Evolutionary conservation across 2,888 invertebrate genomes (phyloP).

Genomic region (Morinoia aosen): DNA sequence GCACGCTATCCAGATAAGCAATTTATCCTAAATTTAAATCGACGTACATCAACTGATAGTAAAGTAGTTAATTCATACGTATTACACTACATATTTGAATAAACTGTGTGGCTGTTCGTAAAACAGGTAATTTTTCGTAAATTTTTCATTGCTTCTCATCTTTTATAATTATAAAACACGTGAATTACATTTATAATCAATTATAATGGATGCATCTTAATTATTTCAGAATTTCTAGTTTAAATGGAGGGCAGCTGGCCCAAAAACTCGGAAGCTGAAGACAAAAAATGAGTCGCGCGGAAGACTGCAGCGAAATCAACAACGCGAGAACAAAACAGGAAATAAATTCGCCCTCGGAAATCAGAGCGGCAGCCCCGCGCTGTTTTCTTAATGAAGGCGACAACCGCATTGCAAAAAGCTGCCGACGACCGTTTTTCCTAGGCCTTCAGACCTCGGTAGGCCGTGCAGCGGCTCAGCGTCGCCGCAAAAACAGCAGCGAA

Average conservation of each 20-base stretch:
- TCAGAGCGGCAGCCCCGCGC: not conserved
- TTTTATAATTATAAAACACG: not conserved
- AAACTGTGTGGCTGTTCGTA: too few species aligned
- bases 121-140: too few species aligned
- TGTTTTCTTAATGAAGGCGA: not conserved
- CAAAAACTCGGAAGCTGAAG: not conserved
- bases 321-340: not conserved
- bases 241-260: not conserved
- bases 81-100: too few species aligned
- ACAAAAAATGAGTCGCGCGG: not conserved
- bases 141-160: too few species aligned
- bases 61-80: too few species aligned
- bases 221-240: not conserved
- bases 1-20: too few species aligned
- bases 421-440: not conserved
- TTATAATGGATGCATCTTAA: not conserved
- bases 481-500: not conserved
- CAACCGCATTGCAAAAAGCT: not conserved
- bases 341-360: not conserved
- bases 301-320: not conserved
- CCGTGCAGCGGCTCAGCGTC: not conserved
- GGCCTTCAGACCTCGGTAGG: not conserved
- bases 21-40: too few species aligned
- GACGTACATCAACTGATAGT: too few species aligned
- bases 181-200: not conserved